Base-by-base conservation (phyloP, 2,888 invertebrate genomes). In the Hesperia comma region DNA sequence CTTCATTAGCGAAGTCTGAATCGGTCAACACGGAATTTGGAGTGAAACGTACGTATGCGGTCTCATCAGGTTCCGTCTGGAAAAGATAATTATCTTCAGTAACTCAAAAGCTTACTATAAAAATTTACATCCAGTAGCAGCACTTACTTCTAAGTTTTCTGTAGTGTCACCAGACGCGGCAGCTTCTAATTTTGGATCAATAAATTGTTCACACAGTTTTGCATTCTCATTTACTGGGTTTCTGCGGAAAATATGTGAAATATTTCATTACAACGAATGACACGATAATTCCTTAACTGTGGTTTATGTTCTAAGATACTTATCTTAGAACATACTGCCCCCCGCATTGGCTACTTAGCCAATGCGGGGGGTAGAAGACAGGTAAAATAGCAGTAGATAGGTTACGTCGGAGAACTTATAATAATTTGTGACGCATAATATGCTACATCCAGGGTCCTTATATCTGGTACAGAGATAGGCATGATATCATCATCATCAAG, bases 41-140 rank as follows among this genome's bases (percentile, higher is more conserved):
- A 7, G 95, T 95, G 77, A 96, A 97, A 72, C 96, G 95, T 33
- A 97, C 96, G 75, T 95, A 95, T 37, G 97, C 97, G 79, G 96
- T 92, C 78, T 96, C 95, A 72, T 95, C 94, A 15, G 95, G 94
- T 75, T 95, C 95, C 62, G 94, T 84, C 86, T 93, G 74, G 21
- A 32, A 19, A 41, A 26, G 58, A 66, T 58, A 43, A 1, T 12
- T 33, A 15, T 32, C 3, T 26, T n/a, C 0, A 53, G n/a, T n/a
- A 53, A 53, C 7, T 6, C 12, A 33, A 17, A 55, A 33, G 8
- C 37, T 17, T 54, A 54, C 6, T 15, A 15, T 3, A 26, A 26
- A n/a, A 56, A 17, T 0, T 37, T 56, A 15, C 6, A 6, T 56
- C 7, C 15, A 56, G 7, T 41, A 21, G 19, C 41, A 46, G 40